A percentile compares a stretch with the other conserved stretches of the same genome.
phyloP scores from a whole-genome alignment of 1,140 invertebrate species.

The Habropoda laboriosa region DNA sequence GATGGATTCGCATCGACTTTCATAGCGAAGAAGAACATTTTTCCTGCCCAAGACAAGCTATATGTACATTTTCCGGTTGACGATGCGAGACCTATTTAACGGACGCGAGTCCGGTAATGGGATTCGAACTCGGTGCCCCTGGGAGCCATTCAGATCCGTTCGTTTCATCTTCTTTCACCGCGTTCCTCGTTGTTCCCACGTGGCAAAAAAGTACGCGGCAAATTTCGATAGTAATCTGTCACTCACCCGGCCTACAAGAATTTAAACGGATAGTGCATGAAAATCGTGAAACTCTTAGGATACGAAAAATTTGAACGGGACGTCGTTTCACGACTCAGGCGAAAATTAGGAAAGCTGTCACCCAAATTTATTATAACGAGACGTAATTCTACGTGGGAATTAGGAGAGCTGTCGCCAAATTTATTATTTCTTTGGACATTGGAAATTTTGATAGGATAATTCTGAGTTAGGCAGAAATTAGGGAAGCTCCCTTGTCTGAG shows the following conservation, averaged over 20 bases:
- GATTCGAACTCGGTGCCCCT: constrained; percentile 80
- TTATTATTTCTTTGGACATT: no score
- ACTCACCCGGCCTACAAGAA: neutral
- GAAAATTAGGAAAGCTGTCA: no score
- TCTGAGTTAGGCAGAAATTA: no score
- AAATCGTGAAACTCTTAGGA: no score
- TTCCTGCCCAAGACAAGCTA: constrained; percentile 66
- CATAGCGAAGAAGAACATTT: constrained; percentile 74
- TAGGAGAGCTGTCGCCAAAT: no score
- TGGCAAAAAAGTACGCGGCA: neutral
- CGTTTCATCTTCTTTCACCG: constrained; percentile 60
- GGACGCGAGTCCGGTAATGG: constrained; percentile 82
- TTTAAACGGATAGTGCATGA: no score
- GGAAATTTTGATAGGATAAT: no score
- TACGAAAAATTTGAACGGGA: no score
- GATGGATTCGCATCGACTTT: constrained; percentile 76
- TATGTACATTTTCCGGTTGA: constrained; percentile 82
- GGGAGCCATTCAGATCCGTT: constrained; percentile 77
- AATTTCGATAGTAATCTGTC: constrained; percentile 22
- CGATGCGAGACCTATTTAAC: constrained; percentile 83
- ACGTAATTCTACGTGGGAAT: no score
- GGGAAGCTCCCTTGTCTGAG: no score
- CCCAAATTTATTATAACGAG: no score
- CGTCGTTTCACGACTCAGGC: no score
- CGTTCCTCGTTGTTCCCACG: constrained; percentile 18